Evolutionary conservation across 2,113 vertebrate genomes (phyloP).

Genomic region (Solenodon paradoxus): DNA sequence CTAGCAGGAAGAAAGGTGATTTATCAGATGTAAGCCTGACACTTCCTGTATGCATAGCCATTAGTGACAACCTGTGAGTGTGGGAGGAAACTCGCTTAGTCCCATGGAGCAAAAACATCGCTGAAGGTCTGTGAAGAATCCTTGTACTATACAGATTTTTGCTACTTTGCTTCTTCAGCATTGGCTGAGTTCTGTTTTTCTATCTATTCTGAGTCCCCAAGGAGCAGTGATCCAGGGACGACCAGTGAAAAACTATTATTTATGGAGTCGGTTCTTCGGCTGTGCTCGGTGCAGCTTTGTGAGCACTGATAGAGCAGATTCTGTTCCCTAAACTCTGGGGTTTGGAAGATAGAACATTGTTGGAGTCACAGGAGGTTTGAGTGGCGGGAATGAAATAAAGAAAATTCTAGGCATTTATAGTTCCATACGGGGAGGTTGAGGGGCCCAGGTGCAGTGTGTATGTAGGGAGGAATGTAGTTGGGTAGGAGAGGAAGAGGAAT

Average conservation of each 20-base stretch:
- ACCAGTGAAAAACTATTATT: neutral
- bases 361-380: neutral
- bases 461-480: too few relatives aligned
- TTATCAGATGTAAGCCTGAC: constrained; percentile 11
- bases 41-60: constrained; percentile 26
- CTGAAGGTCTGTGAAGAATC: neutral
- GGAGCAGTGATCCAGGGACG: neutral
- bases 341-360: neutral
- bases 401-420: neutral
- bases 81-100: neutral
- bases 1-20: constrained; percentile 30
- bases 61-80: constrained; percentile 17
- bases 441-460: neutral
- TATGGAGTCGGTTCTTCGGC: neutral
- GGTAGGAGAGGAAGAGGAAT: too few relatives aligned
- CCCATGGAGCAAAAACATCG: neutral
- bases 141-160: neutral
- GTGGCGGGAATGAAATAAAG: neutral
- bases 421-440: neutral
- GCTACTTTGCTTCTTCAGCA: neutral
- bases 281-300: fast-evolving
- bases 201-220: neutral
- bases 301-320: neutral
- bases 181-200: neutral
- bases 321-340: neutral